Base-by-base conservation (phyloP, 2,888 invertebrate species). In the Asteroscopus sphinx region DNA sequence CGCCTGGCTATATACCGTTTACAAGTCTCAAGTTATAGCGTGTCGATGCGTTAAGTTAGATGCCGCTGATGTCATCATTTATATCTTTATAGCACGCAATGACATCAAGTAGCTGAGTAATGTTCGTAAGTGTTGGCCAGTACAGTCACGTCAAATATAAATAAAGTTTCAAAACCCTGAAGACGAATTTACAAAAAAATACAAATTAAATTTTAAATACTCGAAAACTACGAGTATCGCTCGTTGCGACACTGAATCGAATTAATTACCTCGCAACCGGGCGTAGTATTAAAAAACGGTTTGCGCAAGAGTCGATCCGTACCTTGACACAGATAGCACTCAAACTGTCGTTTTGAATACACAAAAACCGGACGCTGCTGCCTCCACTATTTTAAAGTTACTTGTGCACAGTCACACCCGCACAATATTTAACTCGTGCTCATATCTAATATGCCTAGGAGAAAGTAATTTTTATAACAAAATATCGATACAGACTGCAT, bases 291-390 rank as follows among this genome's bases (percentile, higher is more conserved):
- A 92, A 92, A 93, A 92, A 92, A 91, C 89, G 80, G 85, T 89
- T 93, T 93, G 90, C 93, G 93, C 92, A 94, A 94, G 83, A 88
- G 89, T 76, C 92, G 92, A 94, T 93, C 91, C 88, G 89, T 82
- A 94, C 93, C 93, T 93, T 94, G 93, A 93, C 93, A 93, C 91
- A 91, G 89, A 90, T 94, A 89, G 82, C 80, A 84, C 86, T 86
- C 85, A 87, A 92, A 92, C 89, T 93, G 93, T 92, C 93, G 93
- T 93, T 93, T 91, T 93, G 92, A 93, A 93, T 93, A 93, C 90
- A 93, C 92, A 93, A 93, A 93, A 93, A 93, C 93, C 93, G 92
- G 93, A 93, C 93, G 90, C 90, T 85, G 86, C 87, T 85, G 86
- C 87, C 86, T 88, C 87, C 83, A 88, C 88, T 86, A 87, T 86